Evolutionary conservation across 2,888 invertebrate species (phyloP).

Genomic region (Diadegma fenestrale): DNA sequence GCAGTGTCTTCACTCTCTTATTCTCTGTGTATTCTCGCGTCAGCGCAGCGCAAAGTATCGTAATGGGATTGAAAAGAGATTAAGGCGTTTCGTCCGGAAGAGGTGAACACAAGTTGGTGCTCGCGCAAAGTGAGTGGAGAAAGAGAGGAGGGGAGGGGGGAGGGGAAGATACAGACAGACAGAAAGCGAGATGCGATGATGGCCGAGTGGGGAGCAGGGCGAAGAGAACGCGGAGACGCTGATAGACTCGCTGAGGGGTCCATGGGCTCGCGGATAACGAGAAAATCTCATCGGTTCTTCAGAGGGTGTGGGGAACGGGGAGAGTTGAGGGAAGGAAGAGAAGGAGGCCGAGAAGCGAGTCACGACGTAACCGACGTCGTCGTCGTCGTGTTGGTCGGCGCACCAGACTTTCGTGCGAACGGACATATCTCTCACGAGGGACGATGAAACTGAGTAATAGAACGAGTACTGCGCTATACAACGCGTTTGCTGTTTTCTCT

Average conservation of each 20-base stretch:
- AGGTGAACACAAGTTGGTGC: conserved; percentile 57
- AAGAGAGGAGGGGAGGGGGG: conserved; percentile 7
- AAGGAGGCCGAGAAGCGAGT: conserved; percentile 59
- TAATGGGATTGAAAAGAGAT: conserved; percentile 68
- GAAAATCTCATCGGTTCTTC: conserved; percentile 70
- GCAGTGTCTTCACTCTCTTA: conserved; percentile 50
- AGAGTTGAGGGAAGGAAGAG: conserved; percentile 10
- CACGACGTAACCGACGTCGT: conserved; percentile 66
- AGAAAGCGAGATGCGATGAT: conserved; percentile 18
- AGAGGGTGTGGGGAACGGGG: neutral
- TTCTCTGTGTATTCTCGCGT: conserved; percentile 35
- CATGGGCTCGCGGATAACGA: conserved; percentile 72
- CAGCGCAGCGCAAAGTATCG: conserved; percentile 49
- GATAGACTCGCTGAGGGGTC: conserved; percentile 66
- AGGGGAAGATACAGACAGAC: conserved; percentile 22
- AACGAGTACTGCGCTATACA: conserved; percentile 20
- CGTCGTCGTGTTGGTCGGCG: conserved; percentile 56
- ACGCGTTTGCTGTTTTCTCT: conserved; percentile 75
- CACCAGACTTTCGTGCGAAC: conserved; percentile 62
- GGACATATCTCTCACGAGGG: conserved; percentile 65
- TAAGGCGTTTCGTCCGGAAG: conserved; percentile 68
- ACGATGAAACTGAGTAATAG: conserved; percentile 57
- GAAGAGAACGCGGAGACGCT: conserved; percentile 55
- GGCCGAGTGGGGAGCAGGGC: conserved; percentile 12
- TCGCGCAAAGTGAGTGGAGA: conserved; percentile 15